A percentile compares a stretch with the other conserved stretches of the same genome.
Evolutionary conservation across 2,113 vertebrate genomes (phyloP).

Genomic region (Collichthys lucidus): DNA sequence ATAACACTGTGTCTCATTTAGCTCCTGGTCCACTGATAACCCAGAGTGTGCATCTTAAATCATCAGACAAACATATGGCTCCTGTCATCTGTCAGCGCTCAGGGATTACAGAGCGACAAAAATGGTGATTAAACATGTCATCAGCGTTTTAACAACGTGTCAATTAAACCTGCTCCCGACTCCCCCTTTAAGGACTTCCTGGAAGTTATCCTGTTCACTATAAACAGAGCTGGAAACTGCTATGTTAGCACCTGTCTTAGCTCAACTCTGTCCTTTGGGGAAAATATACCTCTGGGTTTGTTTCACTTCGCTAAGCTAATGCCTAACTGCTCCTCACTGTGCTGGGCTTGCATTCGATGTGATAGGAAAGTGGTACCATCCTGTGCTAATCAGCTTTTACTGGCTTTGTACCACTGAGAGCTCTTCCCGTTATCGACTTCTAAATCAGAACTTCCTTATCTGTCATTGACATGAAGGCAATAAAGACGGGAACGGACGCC

Average conservation of each 20-base stretch:
- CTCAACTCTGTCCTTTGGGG: slow-evolving; percentile 53
- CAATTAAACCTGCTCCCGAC: slow-evolving; percentile 50
- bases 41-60: slow-evolving; percentile 38
- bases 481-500: slow-evolving; percentile 20
- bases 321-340: slow-evolving; percentile 52
- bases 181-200: slow-evolving; percentile 48
- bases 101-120: slow-evolving; percentile 35
- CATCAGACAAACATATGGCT: slow-evolving; percentile 63
- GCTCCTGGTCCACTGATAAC: slow-evolving; percentile 11
- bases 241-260: slow-evolving; percentile 44
- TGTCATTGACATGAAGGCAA: slow-evolving; percentile 21
- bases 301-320: slow-evolving; percentile 69
- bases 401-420: slow-evolving; percentile 34
- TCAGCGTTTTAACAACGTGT: slow-evolving; percentile 62
- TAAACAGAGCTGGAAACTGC: slow-evolving; percentile 50
- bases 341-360: slow-evolving; percentile 32
- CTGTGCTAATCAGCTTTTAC: slow-evolving; percentile 57
- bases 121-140: slow-evolving; percentile 67
- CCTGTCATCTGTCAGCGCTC: slow-evolving; percentile 42
- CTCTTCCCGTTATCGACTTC: slow-evolving; percentile 33
- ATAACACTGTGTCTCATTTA: slow-evolving; percentile 7
- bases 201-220: slow-evolving; percentile 33
- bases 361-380: slow-evolving; percentile 48
- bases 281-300: slow-evolving; percentile 49
- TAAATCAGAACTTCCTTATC: slow-evolving; percentile 52